Conservation (phyloP, 2,888 invertebrate species). For the Odontothrips loti region DNA sequence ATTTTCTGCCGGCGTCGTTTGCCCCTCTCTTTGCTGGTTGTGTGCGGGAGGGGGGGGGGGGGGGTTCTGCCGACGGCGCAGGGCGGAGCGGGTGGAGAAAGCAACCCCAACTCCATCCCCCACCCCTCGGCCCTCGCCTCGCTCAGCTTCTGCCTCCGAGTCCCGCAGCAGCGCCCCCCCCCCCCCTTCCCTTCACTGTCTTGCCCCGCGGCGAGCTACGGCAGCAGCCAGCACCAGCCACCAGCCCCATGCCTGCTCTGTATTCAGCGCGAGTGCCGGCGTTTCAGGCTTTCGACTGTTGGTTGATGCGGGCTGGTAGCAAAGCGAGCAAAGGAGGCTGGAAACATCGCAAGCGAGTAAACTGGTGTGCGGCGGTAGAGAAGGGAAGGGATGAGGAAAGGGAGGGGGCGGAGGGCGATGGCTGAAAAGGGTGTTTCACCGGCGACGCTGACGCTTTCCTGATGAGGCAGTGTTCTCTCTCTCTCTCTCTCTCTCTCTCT, state of each 20-base stretch:
- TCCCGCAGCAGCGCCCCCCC: neutral
- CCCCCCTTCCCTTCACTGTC: neutral
- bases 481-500: no score
- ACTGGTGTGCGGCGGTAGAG: neutral
- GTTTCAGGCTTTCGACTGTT: slow-evolving; percentile 22
- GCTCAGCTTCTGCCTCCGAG: neutral
- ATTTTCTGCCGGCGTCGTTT: no score
- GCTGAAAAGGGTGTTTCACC: slow-evolving; percentile 8
- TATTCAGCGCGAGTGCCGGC: slow-evolving; percentile 18
- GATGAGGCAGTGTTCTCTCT: neutral
- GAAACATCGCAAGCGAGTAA: slow-evolving; percentile 24
- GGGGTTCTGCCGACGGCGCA: no score
- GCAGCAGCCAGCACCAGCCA: neutral
- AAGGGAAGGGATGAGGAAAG: neutral
- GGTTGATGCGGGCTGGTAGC: slow-evolving; percentile 18
- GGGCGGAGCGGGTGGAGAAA: no score
- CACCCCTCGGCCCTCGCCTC: neutral
- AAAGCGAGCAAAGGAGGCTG: slow-evolving; percentile 19
- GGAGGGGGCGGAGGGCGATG: neutral
- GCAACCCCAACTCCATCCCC: no score
- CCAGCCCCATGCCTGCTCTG: slow-evolving; percentile 3
- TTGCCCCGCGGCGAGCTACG: neutral
- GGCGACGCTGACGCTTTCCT: neutral
- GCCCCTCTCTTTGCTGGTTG: no score
- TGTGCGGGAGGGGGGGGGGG: no score